Base-by-base conservation (phyloP, 2,797 vertebrate genomes). In the Urosaurus nigricauda region DNA sequence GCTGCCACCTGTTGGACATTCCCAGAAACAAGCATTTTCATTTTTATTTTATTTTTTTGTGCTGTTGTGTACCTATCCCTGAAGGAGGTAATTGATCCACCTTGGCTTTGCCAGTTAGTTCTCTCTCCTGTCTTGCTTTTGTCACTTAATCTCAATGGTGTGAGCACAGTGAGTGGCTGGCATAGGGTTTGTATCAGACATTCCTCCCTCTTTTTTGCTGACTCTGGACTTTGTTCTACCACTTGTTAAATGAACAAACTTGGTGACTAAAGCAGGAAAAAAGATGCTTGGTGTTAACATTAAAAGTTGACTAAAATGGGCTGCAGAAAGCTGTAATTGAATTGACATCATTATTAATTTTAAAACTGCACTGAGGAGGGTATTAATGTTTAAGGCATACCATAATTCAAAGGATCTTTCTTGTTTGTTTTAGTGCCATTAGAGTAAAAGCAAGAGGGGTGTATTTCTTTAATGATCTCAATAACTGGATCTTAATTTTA, bases 1-100 rank as follows among this genome's bases (percentile, higher is more conserved):
- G 92, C 93, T 95, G 94, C 95, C 95, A 53, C 92, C 95, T 96
- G 86, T 91, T 94, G 94, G 93, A 78, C 68, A 58, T 79, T 37
- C 43, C 4, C 37, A 37, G 60, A 43, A 86, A 79, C 68, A 40
- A 68, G 8, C 0, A 7, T 3, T 12, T 29, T 29, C 12, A 29
- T 68, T 11, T 2, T 68, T 0, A 0, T 37, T 91, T 5, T 14
- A 29, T 14, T 43, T 51, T 14, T 68, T 17, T 16, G 35, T 53
- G 26, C 63, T 19, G 9, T 35, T 47, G 40, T 77, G 2, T 1
- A 9, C 13, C 1, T 1, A 4, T 5, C 2, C 16, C 24, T 32
- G 8, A 2, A 2, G 29, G 70, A 70, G 65, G 37, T 17, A 56
- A 58, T 9, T 12, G 65, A 58, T 85, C 26, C 16, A 32, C 7